Base-by-base conservation (phyloP, 2,797 vertebrate genomes). In the Pseudochirops cupreus region DNA sequence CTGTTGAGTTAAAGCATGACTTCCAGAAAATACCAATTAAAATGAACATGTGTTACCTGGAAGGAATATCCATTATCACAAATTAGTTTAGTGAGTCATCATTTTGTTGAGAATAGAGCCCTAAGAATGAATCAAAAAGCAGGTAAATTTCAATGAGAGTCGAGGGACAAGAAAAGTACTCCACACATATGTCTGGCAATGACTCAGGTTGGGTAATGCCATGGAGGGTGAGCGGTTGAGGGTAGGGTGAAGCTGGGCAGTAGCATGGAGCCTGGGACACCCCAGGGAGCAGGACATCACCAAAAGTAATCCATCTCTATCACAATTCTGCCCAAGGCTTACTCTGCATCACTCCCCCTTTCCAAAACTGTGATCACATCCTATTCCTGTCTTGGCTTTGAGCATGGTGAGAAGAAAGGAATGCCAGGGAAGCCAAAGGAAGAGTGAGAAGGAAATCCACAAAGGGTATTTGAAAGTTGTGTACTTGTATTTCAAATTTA, bases 391-490 rank as follows among this genome's bases (percentile, higher is more conserved):
- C 95, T 92, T 3, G 5, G 67, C 94, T 91, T 3, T 4, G 87
- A 53, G 33, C 18, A 93, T 0, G 9, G 56, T 57, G 28, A 95
- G 92, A 52, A 46, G 16, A 95, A 18, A 53, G 33, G 5, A 39
- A 55, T 52, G 31, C 13, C 89, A 93, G 0, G 0, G 46, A 16
- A 4, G 6, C 21, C 39, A 92, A 67, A 57, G 92, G 82, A 92
- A 90, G 5, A 4, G 26, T 58, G n/a, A 74, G 50, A 94, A 95
- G 18, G 91, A 82, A 94, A 74, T 39, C 50, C 56, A 94, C 33
- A 9, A 5, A 87, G 29, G 16, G 59, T 94, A 58, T 13, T 56
- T 94, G 29, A 92, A 52, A 92, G 7, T 2, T 58, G 33, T 10
- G 3, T 46, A 82, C 18, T 82, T 46, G 18, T 46, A 39, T 39